Percentiles rank a stretch among this genome's conserved stretches.
phyloP scores from a whole-genome alignment of 1,140 invertebrate species.

The Drosophila micromelanica region DNA sequence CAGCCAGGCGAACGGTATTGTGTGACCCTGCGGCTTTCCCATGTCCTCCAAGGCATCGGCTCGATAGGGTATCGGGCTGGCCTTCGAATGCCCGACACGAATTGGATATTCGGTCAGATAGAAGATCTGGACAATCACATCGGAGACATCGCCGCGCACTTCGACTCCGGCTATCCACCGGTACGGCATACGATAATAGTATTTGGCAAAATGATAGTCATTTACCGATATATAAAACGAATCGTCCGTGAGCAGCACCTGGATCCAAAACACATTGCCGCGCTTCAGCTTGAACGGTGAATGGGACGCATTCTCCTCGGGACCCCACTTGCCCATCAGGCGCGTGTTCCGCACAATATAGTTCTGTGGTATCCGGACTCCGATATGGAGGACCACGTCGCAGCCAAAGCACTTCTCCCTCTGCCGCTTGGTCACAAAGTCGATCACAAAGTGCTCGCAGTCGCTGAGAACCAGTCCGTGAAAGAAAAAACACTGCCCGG shows the following conservation, averaged over 20 bases:
- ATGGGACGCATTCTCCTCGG: conserved; percentile 86
- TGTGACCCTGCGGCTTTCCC: too few relatives aligned
- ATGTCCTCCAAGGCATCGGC: too few relatives aligned
- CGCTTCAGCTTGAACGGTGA: conserved; percentile 71
- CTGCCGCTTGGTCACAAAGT: conserved; percentile 36
- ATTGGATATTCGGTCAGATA: conserved; percentile 62
- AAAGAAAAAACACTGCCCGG: conserved; percentile 61
- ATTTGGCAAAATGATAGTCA: conserved; percentile 88
- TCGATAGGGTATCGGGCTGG: conserved; percentile 3
- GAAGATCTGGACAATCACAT: conserved; percentile 50
- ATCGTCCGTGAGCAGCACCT: conserved; percentile 79
- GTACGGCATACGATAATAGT: conserved; percentile 87
- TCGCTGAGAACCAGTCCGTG: conserved; percentile 49
- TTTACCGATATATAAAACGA: conserved; percentile 87
- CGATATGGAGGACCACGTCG: conserved; percentile 92
- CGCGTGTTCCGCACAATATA: conserved; percentile 90
- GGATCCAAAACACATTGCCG: conserved; percentile 82
- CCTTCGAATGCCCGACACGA: conserved; percentile 31
- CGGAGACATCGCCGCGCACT: conserved; percentile 52
- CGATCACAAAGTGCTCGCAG: conserved; percentile 64
- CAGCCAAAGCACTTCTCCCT: background rate
- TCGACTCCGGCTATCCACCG: conserved; percentile 84
- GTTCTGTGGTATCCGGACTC: conserved; percentile 88
- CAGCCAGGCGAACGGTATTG: conserved; percentile 22
- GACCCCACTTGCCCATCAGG: conserved; percentile 86